Conservation (phyloP, 1,140 invertebrate genomes). For the Oryctes rhinoceros region DNA sequence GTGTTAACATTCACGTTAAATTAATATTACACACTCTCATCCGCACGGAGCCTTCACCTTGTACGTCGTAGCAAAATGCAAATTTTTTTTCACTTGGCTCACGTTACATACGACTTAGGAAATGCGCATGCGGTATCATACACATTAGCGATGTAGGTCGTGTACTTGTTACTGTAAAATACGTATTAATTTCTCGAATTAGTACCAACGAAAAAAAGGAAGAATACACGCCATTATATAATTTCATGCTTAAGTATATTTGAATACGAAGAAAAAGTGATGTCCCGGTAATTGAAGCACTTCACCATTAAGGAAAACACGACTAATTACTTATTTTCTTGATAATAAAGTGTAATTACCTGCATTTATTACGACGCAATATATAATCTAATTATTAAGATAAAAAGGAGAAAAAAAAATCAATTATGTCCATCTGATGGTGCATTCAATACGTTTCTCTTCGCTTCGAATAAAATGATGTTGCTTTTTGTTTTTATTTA, state of each 20-base stretch:
- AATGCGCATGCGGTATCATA: neutral
- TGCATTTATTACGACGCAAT: neutral
- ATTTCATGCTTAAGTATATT: too few relatives aligned
- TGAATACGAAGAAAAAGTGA: neutral
- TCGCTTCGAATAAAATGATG: neutral
- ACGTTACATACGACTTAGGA: neutral
- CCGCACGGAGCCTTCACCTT: neutral
- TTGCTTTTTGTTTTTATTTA: neutral
- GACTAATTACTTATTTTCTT: too few relatives aligned
- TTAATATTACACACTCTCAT: neutral
- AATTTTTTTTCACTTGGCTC: neutral
- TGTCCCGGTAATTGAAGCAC: neutral
- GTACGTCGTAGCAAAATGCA: neutral
- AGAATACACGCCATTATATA: too few relatives aligned
- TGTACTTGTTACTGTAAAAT: neutral
- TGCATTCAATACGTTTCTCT: neutral
- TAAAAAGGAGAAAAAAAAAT: neutral
- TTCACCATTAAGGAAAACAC: too few relatives aligned
- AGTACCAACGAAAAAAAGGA: neutral
- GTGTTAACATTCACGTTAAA: slow-evolving; percentile 6
- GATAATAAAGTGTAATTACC: neutral
- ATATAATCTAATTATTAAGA: neutral
- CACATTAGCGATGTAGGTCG: neutral
- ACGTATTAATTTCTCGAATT: neutral
- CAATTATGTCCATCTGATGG: neutral